Evolutionary conservation across 2,797 vertebrate genomes (phyloP), one percentile per base, ranked within the genome.

Genomic region (Pipistrellus nathusii): DNA sequence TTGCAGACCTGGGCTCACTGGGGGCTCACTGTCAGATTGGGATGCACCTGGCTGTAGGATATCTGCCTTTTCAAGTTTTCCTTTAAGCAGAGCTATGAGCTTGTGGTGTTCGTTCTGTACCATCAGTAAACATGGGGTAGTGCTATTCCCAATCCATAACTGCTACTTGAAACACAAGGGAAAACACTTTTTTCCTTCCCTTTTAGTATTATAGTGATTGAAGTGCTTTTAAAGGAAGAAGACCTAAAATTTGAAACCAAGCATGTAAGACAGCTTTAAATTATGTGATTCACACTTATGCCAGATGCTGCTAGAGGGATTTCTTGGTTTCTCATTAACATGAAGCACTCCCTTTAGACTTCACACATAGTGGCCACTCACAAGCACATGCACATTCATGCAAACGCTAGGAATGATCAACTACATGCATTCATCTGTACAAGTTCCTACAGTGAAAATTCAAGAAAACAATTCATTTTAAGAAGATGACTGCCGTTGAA

Each of bases 291-390:
- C 96, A 96, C 97, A 97, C 97, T 97, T 98, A 93, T 2, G 91
- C 94, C 97, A 96, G 95, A 97, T 96, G 95, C 88, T 97, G 97
- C 91, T 96, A 88, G 91, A 97, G 94, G 95, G 97, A 97, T 98
- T 97, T 96, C 97, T 98, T 96, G 96, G 91, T 94, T 97, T 98
- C 97, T 98, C 97, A 97, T 98, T 98, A 98, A 95, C 96, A 95
- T 97, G 96, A 94, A 97, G 92, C 88, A 96, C 94, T 98, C 97
- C 97, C 97, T 95, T 91, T 95, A 96, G 98, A 97, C 95, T 97
- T 98, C 96, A 93, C 95, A 97, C 96, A 13, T 86, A 96, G 97
- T 97, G 97, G 97, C 97, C 94, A 95, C 95, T 98, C 96, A 95
- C 76, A 88, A 88, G 93, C 96, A 96, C 88, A 94, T 93, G 76